Evolutionary conservation across 1,140 invertebrate species (phyloP), one percentile per base, ranked within the genome.

Genomic region (Pararge aegeria): DNA sequence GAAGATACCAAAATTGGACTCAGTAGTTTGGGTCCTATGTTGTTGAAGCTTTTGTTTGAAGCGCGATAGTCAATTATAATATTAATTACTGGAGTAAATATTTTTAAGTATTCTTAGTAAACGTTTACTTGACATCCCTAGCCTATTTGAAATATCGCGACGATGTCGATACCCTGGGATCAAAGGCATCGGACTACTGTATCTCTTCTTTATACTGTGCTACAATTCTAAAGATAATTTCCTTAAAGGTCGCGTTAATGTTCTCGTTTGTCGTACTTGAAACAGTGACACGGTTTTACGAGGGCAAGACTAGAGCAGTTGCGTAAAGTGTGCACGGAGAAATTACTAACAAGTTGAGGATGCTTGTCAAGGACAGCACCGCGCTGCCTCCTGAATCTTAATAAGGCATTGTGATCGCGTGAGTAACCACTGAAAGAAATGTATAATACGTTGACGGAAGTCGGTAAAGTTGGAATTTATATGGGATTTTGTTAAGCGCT

Each of bases 221-320:
- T 24, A 24, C 2, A 30, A 34, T 10, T 12, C 3, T 34, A 34
- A 34, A 34, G 30, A 1, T 10, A 12, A 34, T 3, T 12, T 12
- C n/a, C 30, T 12, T 12, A 7, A 42, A 42, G 38, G 38, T 42
- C 38, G 44, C 34, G 48, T 44, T 62, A 29, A 21, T 44, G 38
- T 13, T 20, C 56, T 49, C 42, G 40, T 67, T 34, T 57, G 56
- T 62, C 73, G 80, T 84, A 80, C 84, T 87, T 83, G 83, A 86
- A 83, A 87, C 68, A 80, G 76, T 87, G 78, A 87, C 84, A 85
- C 80, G 61, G 73, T 78, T 85, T 76, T 49, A 61, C 68, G 77
- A 82, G 74, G 77, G 71, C 78, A 64, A 79, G 69, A 75, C 78
- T 80, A 79, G 71, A 75, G 60, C 62, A 44, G 52, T 87, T 87